Conservation (phyloP, 2,113 vertebrate species). For the Poecilia latipinna region DNA sequence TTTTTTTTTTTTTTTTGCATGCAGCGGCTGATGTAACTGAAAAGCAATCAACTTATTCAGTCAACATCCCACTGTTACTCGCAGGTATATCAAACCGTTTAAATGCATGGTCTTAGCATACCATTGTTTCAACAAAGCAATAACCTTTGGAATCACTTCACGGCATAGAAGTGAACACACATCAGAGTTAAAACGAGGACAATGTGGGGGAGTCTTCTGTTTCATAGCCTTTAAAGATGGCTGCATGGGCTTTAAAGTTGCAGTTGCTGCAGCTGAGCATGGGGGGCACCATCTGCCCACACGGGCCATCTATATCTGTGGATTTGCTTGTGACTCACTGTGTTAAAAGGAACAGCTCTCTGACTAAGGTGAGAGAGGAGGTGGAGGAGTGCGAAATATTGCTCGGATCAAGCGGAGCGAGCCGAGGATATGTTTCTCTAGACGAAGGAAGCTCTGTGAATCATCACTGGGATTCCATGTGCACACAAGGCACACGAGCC, state of each 20-base stretch:
- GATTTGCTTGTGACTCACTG: slow-evolving; percentile 65
- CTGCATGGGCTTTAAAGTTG: slow-evolving; percentile 47
- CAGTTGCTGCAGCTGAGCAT: slow-evolving; percentile 63
- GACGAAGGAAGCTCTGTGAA: slow-evolving; percentile 52
- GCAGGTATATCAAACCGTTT: too few relatives aligned
- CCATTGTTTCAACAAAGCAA: neutral
- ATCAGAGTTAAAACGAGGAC: slow-evolving; percentile 26
- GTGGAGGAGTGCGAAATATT: slow-evolving; percentile 63
- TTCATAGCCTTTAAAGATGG: slow-evolving; percentile 24
- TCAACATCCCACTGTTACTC: neutral
- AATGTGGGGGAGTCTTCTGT: slow-evolving; percentile 34
- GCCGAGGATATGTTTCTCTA: slow-evolving; percentile 48
- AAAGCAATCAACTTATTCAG: neutral
- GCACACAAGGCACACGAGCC: slow-evolving; percentile 31
- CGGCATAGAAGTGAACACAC: slow-evolving; percentile 19
- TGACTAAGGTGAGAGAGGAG: slow-evolving; percentile 60
- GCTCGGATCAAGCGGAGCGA: slow-evolving; percentile 35
- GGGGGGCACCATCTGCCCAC: slow-evolving; percentile 71
- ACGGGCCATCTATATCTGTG: slow-evolving; percentile 66
- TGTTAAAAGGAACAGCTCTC: slow-evolving; percentile 51
- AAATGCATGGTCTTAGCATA: neutral
- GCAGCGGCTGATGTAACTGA: neutral
- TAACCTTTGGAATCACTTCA: neutral
- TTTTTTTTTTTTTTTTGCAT: neutral
- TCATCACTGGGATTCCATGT: slow-evolving; percentile 66